Evolutionary conservation across 2,113 vertebrate genomes (phyloP).

Genomic region (Mormyrus iriodes): DNA sequence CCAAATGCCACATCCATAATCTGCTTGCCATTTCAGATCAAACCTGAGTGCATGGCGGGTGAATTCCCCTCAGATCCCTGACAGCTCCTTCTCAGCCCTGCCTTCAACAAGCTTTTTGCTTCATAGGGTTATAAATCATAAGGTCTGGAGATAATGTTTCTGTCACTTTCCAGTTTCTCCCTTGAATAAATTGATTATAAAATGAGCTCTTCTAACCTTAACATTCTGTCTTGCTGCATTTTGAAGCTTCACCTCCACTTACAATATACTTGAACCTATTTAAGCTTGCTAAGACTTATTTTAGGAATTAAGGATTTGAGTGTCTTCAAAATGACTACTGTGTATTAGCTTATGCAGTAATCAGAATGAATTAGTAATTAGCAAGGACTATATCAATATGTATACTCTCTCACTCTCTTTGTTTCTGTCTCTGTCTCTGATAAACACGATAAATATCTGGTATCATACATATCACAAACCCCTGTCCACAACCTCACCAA

Average conservation of each 20-base stretch:
- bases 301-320: slow-evolving; percentile 4
- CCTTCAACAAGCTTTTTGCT: slow-evolving; percentile 24
- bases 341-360: slow-evolving; percentile 15
- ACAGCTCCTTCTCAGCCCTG: slow-evolving; percentile 17
- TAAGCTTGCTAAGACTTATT: slow-evolving; percentile 20
- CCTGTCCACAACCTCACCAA: not conserved
- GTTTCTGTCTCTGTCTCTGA: not conserved
- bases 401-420: not conserved
- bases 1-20: slow-evolving; percentile 19
- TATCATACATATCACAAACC: not conserved
- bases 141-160: slow-evolving; percentile 28
- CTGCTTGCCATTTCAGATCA: slow-evolving; percentile 23
- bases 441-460: not conserved
- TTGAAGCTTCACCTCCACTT: slow-evolving; percentile 17
- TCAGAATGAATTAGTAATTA: not conserved
- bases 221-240: slow-evolving; percentile 9
- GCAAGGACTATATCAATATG: not conserved
- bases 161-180: slow-evolving; percentile 27
- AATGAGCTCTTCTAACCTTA: slow-evolving; percentile 23
- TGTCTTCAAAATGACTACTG: slow-evolving; percentile 27
- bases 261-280: slow-evolving; percentile 24
- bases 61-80: slow-evolving; percentile 22
- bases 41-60: slow-evolving; percentile 8
- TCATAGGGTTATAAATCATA: slow-evolving; percentile 28
- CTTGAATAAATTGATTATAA: slow-evolving; percentile 31